Conservation (phyloP, 2,113 vertebrate genomes). For the Anoplopoma fimbria region DNA sequence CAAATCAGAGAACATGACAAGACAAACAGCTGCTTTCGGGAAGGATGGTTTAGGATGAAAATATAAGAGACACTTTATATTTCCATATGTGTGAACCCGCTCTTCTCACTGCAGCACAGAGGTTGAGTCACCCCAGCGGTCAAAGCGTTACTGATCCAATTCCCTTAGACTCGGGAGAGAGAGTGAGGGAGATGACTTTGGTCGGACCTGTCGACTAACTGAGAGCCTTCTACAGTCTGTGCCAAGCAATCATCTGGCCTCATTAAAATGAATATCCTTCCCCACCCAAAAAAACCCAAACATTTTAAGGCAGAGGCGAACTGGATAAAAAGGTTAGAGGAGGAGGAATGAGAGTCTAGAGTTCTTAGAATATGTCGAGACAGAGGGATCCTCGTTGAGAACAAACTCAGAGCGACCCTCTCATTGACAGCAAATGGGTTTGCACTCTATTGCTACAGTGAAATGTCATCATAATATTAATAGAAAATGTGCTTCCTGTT, state of each 20-base stretch:
- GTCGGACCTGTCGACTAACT: background rate
- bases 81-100: slow-evolving; percentile 8
- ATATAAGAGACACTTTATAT: slow-evolving; percentile 1
- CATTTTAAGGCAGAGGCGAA: slow-evolving; percentile 5
- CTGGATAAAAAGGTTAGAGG: slow-evolving; percentile 13
- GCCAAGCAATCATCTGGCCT: slow-evolving; percentile 13
- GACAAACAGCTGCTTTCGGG: background rate
- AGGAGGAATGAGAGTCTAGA: background rate
- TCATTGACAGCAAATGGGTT: background rate
- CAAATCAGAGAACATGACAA: background rate
- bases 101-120: background rate
- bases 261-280: slow-evolving; percentile 35
- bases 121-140: slow-evolving; percentile 13
- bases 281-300: background rate
- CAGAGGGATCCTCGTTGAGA: background rate
- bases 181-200: slow-evolving; percentile 1
- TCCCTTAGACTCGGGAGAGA: background rate
- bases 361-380: too few species aligned
- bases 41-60: background rate
- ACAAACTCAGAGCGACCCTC: background rate
- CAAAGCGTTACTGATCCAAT: slow-evolving; percentile 24
- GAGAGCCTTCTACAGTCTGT: slow-evolving; percentile 21
- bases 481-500: background rate
- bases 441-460: background rate
- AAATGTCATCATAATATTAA: background rate